These are phyloP conservation scores for Cantharis lateralis DNA, from an alignment of 2,888 invertebrate genomes.

Conservation along the genomic window DNA sequence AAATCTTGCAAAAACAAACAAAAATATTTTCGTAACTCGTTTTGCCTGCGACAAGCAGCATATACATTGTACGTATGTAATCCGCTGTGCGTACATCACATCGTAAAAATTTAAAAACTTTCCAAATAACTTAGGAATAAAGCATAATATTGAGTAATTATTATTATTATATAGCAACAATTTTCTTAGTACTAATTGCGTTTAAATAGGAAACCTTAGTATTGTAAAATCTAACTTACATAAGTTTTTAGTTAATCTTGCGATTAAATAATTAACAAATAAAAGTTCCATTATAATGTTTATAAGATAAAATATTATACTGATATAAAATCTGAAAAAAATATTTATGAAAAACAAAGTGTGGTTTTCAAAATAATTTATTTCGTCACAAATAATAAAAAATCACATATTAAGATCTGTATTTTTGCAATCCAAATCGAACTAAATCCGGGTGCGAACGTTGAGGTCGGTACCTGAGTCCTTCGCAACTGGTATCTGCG, in stretches of 20 bases:
- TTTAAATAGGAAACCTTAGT: too few relatives aligned
- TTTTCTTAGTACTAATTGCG: too few relatives aligned
- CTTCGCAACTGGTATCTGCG: conserved; percentile 73
- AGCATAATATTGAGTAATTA: too few relatives aligned
- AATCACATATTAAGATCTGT: background rate
- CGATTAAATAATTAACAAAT: background rate
- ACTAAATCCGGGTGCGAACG: conserved; percentile 50
- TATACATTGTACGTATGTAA: too few relatives aligned
- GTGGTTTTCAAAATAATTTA: background rate
- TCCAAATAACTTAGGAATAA: too few relatives aligned
- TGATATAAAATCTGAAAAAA: background rate
- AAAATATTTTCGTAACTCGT: too few relatives aligned
- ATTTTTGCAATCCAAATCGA: conserved; percentile 39
- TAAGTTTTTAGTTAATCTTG: background rate
- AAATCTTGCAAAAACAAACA: too few relatives aligned
- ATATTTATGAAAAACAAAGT: background rate
- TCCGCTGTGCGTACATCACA: too few relatives aligned
- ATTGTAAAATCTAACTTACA: too few relatives aligned
- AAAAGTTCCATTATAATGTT: background rate
- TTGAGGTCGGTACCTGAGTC: conserved; percentile 60
- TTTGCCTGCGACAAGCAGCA: too few relatives aligned
- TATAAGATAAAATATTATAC: background rate
- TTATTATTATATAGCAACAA: too few relatives aligned
- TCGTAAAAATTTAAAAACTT: too few relatives aligned
- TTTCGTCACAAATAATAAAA: background rate